phyloP scores from a whole-genome alignment of 2,888 invertebrate genomes.

The Liodrosophila aerea region DNA sequence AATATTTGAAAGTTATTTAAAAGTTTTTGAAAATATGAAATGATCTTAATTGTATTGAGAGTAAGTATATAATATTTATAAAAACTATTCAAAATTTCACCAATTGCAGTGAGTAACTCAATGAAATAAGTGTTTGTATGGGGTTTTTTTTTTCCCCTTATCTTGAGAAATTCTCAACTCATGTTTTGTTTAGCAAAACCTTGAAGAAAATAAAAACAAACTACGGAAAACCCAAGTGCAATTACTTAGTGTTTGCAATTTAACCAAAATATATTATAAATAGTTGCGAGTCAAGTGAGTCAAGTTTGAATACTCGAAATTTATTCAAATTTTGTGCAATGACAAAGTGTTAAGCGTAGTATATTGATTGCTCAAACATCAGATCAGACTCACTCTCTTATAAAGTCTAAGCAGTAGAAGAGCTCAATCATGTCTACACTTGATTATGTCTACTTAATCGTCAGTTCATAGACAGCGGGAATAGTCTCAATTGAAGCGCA shows the following conservation, averaged over 20 bases:
- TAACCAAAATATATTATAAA: background rate
- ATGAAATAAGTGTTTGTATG: no score
- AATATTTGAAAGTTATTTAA: no score
- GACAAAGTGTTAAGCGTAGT: constrained; percentile 1
- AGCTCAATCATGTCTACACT: no score
- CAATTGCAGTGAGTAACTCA: no score
- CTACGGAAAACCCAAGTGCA: constrained; percentile 1
- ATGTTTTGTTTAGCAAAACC: constrained; percentile 1
- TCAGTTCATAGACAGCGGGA: constrained; percentile 3
- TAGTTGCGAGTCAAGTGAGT: constrained; percentile 16
- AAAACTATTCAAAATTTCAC: no score
- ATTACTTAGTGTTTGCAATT: constrained; percentile 1
- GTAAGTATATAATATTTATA: no score
- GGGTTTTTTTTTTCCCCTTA: background rate
- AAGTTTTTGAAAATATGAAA: no score
- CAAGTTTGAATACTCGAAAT: constrained; percentile 8
- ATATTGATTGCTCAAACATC: background rate
- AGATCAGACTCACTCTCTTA: no score
- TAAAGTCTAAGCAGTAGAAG: no score
- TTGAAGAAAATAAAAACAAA: background rate
- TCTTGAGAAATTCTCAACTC: background rate
- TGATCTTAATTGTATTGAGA: no score
- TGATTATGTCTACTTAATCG: constrained; percentile 3
- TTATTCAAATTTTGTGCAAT: constrained; percentile 4
- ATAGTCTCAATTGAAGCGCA: constrained; percentile 42